Evolutionary conservation across 2,888 invertebrate species (phyloP).

Genomic region (Athalia circularis): DNA sequence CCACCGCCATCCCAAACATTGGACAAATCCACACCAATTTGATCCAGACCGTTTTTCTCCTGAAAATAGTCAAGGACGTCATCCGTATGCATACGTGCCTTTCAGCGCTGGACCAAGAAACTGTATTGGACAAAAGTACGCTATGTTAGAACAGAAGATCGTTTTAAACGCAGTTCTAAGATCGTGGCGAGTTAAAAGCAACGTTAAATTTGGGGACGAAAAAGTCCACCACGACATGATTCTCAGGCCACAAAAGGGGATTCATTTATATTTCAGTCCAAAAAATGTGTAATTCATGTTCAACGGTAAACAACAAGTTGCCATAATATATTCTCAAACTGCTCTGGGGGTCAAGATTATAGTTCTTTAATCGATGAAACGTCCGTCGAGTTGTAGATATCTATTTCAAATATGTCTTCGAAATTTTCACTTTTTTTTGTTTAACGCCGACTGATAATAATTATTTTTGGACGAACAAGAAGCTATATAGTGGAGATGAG

Average conservation of each 20-base stretch:
- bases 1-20: conserved; percentile 74
- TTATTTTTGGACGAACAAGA: too few species aligned
- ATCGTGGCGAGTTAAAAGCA: conserved; percentile 61
- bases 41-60: conserved; percentile 74
- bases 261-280: conserved; percentile 1
- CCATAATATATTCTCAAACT: too few species aligned
- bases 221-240: conserved; percentile 54
- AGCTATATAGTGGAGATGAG: too few species aligned
- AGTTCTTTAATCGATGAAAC: too few species aligned
- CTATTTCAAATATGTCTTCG: too few species aligned
- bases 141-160: conserved; percentile 60
- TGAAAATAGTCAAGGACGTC: conserved; percentile 64
- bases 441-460: too few species aligned
- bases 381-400: too few species aligned
- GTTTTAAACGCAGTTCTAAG: conserved; percentile 57
- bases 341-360: too few species aligned
- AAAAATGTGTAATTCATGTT: neutral
- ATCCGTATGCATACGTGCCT: conserved; percentile 66
- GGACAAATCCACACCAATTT: conserved; percentile 74
- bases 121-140: conserved; percentile 66
- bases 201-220: conserved; percentile 53
- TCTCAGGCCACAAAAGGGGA: conserved; percentile 56
- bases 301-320: too few species aligned
- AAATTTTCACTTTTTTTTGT: too few species aligned
- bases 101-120: conserved; percentile 68